These are phyloP conservation scores for Bombyx mori DNA, from an alignment of 1,140 invertebrate species.

Conservation along the genomic window ASM3026992v2 NC_085119.1:8487501-8488000, in stretches of 20 bases:
- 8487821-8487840: slow-evolving; percentile 65
- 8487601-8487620: slow-evolving; percentile 11
- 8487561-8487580: slow-evolving; percentile 35
- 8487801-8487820: slow-evolving; percentile 66
- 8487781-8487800: slow-evolving; percentile 68
- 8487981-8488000: no score
- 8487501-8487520: slow-evolving; percentile 37
- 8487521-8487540: slow-evolving; percentile 34
- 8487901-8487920: slow-evolving; percentile 60
- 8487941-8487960: no score
- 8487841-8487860: slow-evolving; percentile 43
- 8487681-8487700: slow-evolving; percentile 2
- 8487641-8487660: slow-evolving; percentile 32
- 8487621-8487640: slow-evolving; percentile 31
- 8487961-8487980: no score
- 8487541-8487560: slow-evolving; percentile 30
- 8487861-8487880: slow-evolving; percentile 66
- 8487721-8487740: slow-evolving; percentile 15
- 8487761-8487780: slow-evolving; percentile 55
- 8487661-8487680: slow-evolving; percentile 22
- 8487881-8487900: slow-evolving; percentile 67
- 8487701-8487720: slow-evolving; percentile 2
- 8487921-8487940: slow-evolving; percentile 20
- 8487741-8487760: slow-evolving; percentile 27
- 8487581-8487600: slow-evolving; percentile 33